These are phyloP conservation scores for Helicorthomorpha holstii DNA, from an alignment of 1,140 invertebrate genomes.

Conservation along the genomic window DNA sequence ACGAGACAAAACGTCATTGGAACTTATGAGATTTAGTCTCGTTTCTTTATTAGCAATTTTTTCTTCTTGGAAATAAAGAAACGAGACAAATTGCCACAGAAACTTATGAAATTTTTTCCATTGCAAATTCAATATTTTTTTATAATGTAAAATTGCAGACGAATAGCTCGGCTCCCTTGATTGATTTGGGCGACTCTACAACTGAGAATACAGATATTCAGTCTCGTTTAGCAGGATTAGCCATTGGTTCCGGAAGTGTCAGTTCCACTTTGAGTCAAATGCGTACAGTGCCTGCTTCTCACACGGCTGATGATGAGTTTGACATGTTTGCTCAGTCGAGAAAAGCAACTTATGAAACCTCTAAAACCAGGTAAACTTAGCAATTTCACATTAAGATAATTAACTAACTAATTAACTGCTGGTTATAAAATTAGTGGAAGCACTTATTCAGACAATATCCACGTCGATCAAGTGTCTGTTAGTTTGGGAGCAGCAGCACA, in stretches of 20 bases:
- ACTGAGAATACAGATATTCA: conserved; percentile 10
- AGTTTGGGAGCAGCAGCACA: conserved; percentile 25
- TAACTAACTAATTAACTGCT: not conserved
- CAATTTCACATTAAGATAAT: conserved; percentile 1
- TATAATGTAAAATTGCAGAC: too few relatives aligned
- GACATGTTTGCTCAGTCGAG: conserved; percentile 83
- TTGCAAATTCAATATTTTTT: too few relatives aligned
- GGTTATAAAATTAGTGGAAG: not conserved
- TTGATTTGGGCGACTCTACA: conserved; percentile 42
- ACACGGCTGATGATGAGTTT: conserved; percentile 44
- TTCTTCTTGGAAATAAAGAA: too few relatives aligned
- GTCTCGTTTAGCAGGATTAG: conserved; percentile 16
- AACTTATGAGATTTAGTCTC: too few relatives aligned
- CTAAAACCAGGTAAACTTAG: conserved; percentile 41
- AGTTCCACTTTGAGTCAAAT: conserved; percentile 13
- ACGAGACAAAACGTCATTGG: too few relatives aligned
- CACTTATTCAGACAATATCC: not conserved
- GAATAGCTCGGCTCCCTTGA: conserved; percentile 46
- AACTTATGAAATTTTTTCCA: too few relatives aligned
- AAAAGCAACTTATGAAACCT: conserved; percentile 48
- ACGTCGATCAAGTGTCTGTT: conserved; percentile 33
- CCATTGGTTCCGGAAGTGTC: conserved; percentile 16
- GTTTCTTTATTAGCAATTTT: too few relatives aligned
- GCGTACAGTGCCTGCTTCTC: conserved; percentile 7
- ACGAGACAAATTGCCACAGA: too few relatives aligned